These are phyloP conservation scores for Sinopyrophorus schimmeli DNA, from an alignment of 2,888 invertebrate species.

Conservation along the genomic window DNA sequence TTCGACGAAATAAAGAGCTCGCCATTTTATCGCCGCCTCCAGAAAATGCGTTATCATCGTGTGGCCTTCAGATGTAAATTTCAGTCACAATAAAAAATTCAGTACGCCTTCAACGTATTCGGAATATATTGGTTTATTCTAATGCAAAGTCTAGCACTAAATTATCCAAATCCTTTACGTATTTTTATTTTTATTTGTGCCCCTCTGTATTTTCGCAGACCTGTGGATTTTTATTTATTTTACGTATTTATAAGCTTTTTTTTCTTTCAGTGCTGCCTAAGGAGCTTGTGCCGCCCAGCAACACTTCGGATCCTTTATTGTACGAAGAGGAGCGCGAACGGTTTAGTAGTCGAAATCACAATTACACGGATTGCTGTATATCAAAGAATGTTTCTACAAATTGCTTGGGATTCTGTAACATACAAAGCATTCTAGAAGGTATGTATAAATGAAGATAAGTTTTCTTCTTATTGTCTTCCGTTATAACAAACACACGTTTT, in stretches of 20 bases:
- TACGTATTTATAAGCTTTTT: constrained; percentile 10
- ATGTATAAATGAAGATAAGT: constrained; percentile 6
- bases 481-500: neutral
- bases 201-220: too few relatives aligned
- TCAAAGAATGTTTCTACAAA: constrained; percentile 68
- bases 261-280: constrained; percentile 64
- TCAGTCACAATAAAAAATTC: constrained; percentile 3
- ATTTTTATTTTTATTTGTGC: too few relatives aligned
- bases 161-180: constrained; percentile 4
- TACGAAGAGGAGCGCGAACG: constrained; percentile 50
- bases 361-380: constrained; percentile 81
- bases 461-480: neutral
- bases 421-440: constrained; percentile 62
- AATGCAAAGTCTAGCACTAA: constrained; percentile 4
- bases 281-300: constrained; percentile 64
- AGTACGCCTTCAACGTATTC: neutral
- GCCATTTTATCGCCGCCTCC: constrained; percentile 3
- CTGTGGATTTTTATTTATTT: too few relatives aligned
- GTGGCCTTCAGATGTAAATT: neutral
- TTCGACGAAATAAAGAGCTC: constrained; percentile 4
- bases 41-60: neutral
- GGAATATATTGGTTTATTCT: neutral
- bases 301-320: constrained; percentile 55
- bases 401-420: constrained; percentile 82
- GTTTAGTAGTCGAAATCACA: constrained; percentile 61